These are phyloP conservation scores for Dendrolimus houi DNA, from an alignment of 2,888 invertebrate species.

Conservation along the genomic window DNA sequence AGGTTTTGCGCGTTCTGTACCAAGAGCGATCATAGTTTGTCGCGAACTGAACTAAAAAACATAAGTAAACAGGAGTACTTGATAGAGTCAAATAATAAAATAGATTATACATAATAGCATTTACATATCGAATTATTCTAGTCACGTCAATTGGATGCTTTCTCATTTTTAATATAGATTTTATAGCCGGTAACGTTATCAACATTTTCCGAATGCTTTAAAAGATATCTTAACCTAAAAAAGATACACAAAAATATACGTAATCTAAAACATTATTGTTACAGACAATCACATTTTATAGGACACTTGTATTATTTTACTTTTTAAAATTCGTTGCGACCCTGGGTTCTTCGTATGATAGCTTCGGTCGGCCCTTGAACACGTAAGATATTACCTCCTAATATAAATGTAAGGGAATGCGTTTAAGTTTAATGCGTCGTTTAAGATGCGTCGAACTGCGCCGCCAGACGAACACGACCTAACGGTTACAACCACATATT, in stretches of 20 bases:
- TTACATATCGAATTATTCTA: background rate
- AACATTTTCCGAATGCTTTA: slow-evolving; percentile 66
- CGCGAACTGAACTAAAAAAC: background rate
- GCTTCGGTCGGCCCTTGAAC: slow-evolving; percentile 36
- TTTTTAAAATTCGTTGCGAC: slow-evolving; percentile 69
- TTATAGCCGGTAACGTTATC: slow-evolving; percentile 11
- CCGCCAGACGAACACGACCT: slow-evolving; percentile 68
- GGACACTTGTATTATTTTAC: slow-evolving; percentile 60
- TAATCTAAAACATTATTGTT: slow-evolving; percentile 72
- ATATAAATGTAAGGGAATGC: slow-evolving; percentile 47
- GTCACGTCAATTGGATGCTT: background rate
- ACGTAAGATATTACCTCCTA: slow-evolving; percentile 28
- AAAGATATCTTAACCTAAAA: slow-evolving; percentile 58
- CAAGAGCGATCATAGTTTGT: too few species aligned
- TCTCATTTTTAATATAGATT: background rate
- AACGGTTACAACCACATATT: slow-evolving; percentile 8
- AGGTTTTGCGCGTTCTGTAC: too few species aligned
- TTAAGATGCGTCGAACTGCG: slow-evolving; percentile 60
- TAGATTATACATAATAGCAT: background rate
- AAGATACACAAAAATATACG: slow-evolving; percentile 73
- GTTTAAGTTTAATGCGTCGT: too few species aligned
- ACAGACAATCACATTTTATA: slow-evolving; percentile 69
- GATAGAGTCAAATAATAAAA: background rate
- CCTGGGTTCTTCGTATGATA: slow-evolving; percentile 42
- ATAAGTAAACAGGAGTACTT: background rate